Evolutionary conservation across 2,113 vertebrate species (phyloP).

Genomic region (Erythrolamprus reginae): DNA sequence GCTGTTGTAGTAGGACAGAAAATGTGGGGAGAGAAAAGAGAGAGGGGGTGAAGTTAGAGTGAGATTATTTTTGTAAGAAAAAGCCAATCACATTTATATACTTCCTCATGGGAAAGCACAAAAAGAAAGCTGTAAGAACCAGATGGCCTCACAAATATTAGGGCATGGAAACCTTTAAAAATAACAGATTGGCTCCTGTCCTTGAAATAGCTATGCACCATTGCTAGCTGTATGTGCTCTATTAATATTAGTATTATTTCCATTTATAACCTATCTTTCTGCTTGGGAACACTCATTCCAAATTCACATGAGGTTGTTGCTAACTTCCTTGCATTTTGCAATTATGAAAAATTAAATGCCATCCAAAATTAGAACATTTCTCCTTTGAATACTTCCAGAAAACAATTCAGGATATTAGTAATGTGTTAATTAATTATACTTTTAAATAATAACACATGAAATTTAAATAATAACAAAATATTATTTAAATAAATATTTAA

Average conservation of each 20-base stretch:
- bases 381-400: not conserved
- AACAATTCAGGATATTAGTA: not conserved
- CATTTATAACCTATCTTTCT: not conserved
- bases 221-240: not conserved
- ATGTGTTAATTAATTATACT: not conserved
- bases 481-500: no score
- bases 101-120: not conserved
- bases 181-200: not conserved
- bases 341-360: not conserved
- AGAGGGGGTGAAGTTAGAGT: not conserved
- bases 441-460: not conserved
- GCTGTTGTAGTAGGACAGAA: not conserved
- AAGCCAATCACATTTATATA: not conserved
- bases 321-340: not conserved
- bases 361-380: not conserved
- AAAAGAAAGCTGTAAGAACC: not conserved
- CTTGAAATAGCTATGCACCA: not conserved
- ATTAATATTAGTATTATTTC: not conserved
- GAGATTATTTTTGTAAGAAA: not conserved
- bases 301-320: not conserved
- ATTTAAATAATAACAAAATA: no score
- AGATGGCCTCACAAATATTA: not conserved
- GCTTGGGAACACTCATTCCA: not conserved
- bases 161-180: not conserved
- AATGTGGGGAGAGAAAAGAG: not conserved